Evolutionary conservation across 1,140 invertebrate genomes (phyloP).

Genomic region (Galendromus occidentalis): DNA sequence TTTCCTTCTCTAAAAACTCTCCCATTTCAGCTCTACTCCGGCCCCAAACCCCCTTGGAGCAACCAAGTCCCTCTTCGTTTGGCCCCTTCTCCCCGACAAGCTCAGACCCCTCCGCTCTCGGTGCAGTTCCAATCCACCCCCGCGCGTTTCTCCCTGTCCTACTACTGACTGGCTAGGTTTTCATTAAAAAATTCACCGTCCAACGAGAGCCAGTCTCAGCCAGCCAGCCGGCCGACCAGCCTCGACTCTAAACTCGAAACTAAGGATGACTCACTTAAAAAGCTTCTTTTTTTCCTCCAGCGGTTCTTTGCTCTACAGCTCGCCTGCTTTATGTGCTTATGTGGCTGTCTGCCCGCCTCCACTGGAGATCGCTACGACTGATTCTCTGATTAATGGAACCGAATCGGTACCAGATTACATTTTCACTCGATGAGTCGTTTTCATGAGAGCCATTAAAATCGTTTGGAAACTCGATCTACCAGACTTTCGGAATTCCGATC

Average conservation of each 20-base stretch:
- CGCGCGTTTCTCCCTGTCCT: too few species aligned
- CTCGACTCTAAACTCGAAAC: neutral
- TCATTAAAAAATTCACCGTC: slow-evolving; percentile 11
- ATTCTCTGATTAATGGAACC: too few species aligned
- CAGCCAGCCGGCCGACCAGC: neutral
- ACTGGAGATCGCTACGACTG: too few species aligned
- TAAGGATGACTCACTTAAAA: slow-evolving; percentile 11
- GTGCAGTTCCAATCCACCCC: too few species aligned
- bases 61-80: neutral
- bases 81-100: too few species aligned
- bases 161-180: neutral
- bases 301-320: neutral
- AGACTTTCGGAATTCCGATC: too few species aligned
- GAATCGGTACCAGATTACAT: too few species aligned
- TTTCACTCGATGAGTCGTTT: too few species aligned
- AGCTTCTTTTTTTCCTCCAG: neutral
- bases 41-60: neutral
- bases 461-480: too few species aligned
- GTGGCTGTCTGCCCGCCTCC: too few species aligned
- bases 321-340: neutral
- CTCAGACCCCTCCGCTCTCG: too few species aligned
- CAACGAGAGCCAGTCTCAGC: neutral
- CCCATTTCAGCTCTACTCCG: slow-evolving; percentile 1
- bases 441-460: too few species aligned
- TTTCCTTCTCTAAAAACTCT: slow-evolving; percentile 9